Base-by-base conservation (phyloP, 2,113 vertebrate species). In the Labeo catla region DNA sequence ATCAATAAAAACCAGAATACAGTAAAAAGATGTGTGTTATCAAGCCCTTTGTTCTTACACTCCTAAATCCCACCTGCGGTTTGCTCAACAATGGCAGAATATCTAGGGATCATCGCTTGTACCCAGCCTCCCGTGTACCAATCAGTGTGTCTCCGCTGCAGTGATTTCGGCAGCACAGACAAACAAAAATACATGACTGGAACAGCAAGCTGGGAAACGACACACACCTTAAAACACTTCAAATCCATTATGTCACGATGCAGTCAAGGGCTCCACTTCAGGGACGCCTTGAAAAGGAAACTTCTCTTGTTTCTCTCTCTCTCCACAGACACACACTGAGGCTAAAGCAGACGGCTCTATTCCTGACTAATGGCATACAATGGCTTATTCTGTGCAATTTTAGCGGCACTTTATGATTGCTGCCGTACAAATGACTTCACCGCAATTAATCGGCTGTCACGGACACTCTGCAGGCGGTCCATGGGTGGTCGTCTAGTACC, bases 161-260 rank as follows among this genome's bases (percentile, higher is more conserved):
- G 36, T 84, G 68, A 57, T 10, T 84, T 23, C 50, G 73, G 66
- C 50, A 16, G 16, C 65, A 83, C 68, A 59, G 28, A 73, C 68
- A 84, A 73, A 57, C 23, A 81, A 28, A 81, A 39, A 39, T 50
- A 36, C 63, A 68, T 28, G 45, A 70, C 43, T n/a, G 34, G 11
- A 54, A 21, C 63, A 70, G 23, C 63, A 39, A 82, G 2, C 43
- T 19, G 61, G 63, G n/a, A 68, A 21, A 36, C 16, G 28, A 57
- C 81, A 54, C 39, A 66, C 63, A 50, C 80, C 59, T 61, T 34
- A 65, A 66, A 63, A 66, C 80, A 82, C 63, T 47, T 82, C 23
- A n/a, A 21, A 68, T 57, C 47, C 66, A 54, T 54, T 52, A 52
- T 36, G 28, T 70, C 66, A 43, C 16, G 1, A 68, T 47, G 43